phyloP scores from a whole-genome alignment of 2,797 vertebrate genomes.

The Allobates femoralis region DNA sequence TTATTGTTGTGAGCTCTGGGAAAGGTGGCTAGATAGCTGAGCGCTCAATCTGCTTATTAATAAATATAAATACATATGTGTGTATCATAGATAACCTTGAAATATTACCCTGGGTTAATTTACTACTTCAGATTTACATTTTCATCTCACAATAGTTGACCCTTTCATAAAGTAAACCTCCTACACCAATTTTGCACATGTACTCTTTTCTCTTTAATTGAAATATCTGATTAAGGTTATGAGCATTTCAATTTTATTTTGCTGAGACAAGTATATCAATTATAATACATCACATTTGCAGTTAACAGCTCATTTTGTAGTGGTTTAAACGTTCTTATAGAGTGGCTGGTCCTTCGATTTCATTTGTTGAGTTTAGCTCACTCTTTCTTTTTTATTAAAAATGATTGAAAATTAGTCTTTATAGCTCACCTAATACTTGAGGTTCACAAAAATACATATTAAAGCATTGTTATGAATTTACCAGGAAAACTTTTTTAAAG shows the following conservation, averaged over 20 bases:
- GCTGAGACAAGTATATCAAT: constrained; percentile 21
- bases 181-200: constrained; percentile 31
- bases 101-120: constrained; percentile 39
- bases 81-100: constrained; percentile 32
- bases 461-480: neutral
- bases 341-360: neutral
- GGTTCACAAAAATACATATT: neutral
- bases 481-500: neutral
- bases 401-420: neutral
- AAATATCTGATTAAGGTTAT: constrained; percentile 30
- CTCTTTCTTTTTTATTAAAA: neutral
- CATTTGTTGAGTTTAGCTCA: neutral
- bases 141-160: constrained; percentile 4
- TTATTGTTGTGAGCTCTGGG: too few species aligned
- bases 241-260: constrained; percentile 27
- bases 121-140: constrained; percentile 37
- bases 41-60: too few species aligned
- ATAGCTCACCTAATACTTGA: neutral
- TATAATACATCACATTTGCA: neutral
- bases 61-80: too few species aligned
- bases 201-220: constrained; percentile 32
- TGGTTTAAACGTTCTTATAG: constrained; percentile 14
- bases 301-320: neutral
- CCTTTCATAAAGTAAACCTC: constrained; percentile 38
- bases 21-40: too few species aligned